A percentile compares a stretch with the other conserved stretches of the same genome.
These are phyloP conservation scores for Tachuris rubrigastra DNA, from an alignment of 2,113 vertebrate genomes.

Conservation along the genomic window DNA sequence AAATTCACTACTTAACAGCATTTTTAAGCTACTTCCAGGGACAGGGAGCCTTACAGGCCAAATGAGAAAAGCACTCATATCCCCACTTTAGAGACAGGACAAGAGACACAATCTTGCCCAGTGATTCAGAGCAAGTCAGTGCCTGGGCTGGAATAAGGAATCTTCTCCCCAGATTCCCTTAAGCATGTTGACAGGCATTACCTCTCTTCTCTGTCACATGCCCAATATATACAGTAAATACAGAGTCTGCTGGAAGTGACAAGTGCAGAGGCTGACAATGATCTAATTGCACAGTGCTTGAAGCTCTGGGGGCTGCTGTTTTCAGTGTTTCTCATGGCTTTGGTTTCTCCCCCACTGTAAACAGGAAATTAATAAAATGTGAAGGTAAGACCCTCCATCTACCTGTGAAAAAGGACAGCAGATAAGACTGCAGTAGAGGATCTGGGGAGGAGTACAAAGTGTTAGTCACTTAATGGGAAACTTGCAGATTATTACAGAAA, in stretches of 20 bases:
- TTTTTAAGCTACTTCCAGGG: not conserved
- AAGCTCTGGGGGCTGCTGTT: not conserved
- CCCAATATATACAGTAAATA: not conserved
- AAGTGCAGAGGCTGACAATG: not conserved
- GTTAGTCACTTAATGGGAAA: not conserved
- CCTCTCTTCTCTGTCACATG: not conserved
- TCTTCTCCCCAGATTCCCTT: not conserved
- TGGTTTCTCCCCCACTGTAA: not conserved
- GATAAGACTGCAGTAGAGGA: not conserved
- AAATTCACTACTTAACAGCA: not conserved
- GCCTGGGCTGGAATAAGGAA: not conserved
- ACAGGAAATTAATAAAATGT: conserved; percentile 5
- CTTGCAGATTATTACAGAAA: not conserved
- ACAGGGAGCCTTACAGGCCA: not conserved
- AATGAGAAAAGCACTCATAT: not conserved
- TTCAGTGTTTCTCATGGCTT: not conserved
- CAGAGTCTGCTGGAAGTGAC: not conserved
- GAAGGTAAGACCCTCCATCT: not conserved
- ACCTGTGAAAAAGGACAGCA: not conserved
- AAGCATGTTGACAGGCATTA: not conserved
- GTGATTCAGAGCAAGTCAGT: not conserved
- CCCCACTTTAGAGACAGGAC: not conserved
- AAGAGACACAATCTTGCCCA: not conserved
- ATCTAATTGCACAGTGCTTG: not conserved
- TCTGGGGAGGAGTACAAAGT: not conserved